Conservation (phyloP, 2,888 invertebrate genomes). For the Blastobasis lacticolella region DNA sequence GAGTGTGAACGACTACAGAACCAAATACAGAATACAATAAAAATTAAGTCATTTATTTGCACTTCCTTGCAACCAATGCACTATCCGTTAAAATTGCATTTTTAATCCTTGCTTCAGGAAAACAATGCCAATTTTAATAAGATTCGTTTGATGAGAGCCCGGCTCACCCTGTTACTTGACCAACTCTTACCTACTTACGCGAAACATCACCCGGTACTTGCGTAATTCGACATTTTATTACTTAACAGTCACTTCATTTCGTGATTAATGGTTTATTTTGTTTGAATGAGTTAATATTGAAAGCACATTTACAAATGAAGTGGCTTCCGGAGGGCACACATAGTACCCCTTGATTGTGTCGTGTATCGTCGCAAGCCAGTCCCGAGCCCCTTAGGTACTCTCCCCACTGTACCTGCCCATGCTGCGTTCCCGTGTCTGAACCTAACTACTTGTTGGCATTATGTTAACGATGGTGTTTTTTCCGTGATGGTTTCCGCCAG, state of each 20-base stretch:
- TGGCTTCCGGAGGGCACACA: background rate
- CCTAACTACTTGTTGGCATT: conserved; percentile 12
- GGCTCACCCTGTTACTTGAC: too few relatives aligned
- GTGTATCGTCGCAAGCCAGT: too few relatives aligned
- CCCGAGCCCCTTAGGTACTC: too few relatives aligned
- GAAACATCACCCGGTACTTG: background rate
- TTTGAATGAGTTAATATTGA: background rate
- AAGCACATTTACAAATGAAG: background rate
- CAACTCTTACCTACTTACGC: background rate
- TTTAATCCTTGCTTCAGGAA: conserved; percentile 63
- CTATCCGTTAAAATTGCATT: conserved; percentile 54
- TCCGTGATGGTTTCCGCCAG: conserved; percentile 70
- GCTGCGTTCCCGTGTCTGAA: too few relatives aligned
- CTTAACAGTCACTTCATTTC: too few relatives aligned
- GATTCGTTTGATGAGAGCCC: background rate
- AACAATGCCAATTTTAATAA: conserved; percentile 69
- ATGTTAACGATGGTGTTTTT: conserved; percentile 58
- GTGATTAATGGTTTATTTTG: too few relatives aligned
- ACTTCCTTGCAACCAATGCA: conserved; percentile 65
- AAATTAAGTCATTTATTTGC: conserved; percentile 52
- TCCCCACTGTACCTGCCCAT: too few relatives aligned
- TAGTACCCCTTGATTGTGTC: too few relatives aligned
- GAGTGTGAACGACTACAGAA: conserved; percentile 39
- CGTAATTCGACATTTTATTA: background rate
- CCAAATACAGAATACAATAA: conserved; percentile 49